phyloP scores from a whole-genome alignment of 2,888 invertebrate genomes.

The Andrena marginata region DNA sequence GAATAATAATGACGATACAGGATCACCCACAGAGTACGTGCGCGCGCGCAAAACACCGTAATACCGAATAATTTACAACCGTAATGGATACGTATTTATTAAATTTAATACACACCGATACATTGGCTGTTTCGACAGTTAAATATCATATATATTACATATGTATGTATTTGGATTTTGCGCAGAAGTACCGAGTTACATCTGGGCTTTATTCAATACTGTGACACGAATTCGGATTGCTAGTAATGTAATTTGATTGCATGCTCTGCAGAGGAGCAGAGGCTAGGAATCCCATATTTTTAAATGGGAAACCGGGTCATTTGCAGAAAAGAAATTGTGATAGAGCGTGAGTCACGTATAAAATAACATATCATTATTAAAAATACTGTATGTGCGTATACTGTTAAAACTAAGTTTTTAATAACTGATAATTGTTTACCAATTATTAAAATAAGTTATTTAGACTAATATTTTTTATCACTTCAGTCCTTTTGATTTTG shows the following conservation, averaged over 20 bases:
- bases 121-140: neutral
- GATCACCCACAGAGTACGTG: neutral
- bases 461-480: too few relatives aligned
- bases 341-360: too few relatives aligned
- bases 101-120: slow-evolving; percentile 33
- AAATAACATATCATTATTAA: too few relatives aligned
- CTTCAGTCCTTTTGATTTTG: too few relatives aligned
- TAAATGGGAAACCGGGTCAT: too few relatives aligned
- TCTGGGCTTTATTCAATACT: neutral
- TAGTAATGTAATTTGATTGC: slow-evolving; percentile 12
- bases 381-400: too few relatives aligned
- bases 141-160: slow-evolving; percentile 7
- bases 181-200: slow-evolving; percentile 16
- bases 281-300: too few relatives aligned
- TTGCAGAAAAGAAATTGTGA: too few relatives aligned
- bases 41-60: neutral
- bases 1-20: slow-evolving; percentile 16
- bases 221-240: slow-evolving; percentile 3
- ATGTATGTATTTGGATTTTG: neutral
- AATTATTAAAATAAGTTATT: too few relatives aligned
- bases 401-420: too few relatives aligned
- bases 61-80: slow-evolving; percentile 21
- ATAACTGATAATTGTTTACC: too few relatives aligned
- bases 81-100: slow-evolving; percentile 39
- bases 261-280: neutral